These are phyloP conservation scores for Scaptomyza tumidula DNA, from an alignment of 2,888 invertebrate species.

Conservation along the genomic window DNA sequence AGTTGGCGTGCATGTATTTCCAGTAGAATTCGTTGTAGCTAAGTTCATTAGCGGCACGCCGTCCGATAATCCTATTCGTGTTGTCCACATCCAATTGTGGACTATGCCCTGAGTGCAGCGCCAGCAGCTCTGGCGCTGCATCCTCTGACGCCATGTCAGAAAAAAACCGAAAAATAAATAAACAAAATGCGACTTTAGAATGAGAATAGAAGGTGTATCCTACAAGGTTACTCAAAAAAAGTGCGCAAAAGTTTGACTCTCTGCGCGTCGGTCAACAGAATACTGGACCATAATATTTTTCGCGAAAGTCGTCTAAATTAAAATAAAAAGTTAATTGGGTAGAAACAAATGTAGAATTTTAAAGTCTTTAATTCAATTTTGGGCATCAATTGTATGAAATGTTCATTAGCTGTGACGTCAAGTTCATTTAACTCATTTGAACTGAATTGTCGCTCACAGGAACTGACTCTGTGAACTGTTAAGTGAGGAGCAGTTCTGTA, in stretches of 20 bases:
- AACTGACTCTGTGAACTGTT: no score
- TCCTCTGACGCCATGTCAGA: slow-evolving; percentile 56
- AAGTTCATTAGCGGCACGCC: slow-evolving; percentile 59
- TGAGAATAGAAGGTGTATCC: background rate
- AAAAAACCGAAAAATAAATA: slow-evolving; percentile 36
- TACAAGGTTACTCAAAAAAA: slow-evolving; percentile 22
- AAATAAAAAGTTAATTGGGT: background rate
- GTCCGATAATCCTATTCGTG: slow-evolving; percentile 23
- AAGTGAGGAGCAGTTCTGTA: slow-evolving; percentile 29
- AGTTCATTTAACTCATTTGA: background rate
- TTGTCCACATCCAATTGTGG: background rate
- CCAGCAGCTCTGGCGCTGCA: slow-evolving; percentile 48
- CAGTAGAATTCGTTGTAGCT: slow-evolving; percentile 87
- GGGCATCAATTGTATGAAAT: background rate
- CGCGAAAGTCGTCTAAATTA: background rate
- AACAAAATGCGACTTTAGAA: slow-evolving; percentile 43
- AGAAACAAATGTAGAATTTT: no score
- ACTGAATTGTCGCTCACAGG: background rate
- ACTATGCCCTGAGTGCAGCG: slow-evolving; percentile 36
- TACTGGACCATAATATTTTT: background rate
- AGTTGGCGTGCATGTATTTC: slow-evolving; percentile 86
- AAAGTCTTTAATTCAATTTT: background rate
- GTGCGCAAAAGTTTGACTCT: background rate
- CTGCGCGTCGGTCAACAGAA: background rate
- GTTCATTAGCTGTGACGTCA: slow-evolving; percentile 28